These are phyloP conservation scores for Clarias platycephalus DNA, from an alignment of 2,797 vertebrate species.

Conservation along the genomic window DNA sequence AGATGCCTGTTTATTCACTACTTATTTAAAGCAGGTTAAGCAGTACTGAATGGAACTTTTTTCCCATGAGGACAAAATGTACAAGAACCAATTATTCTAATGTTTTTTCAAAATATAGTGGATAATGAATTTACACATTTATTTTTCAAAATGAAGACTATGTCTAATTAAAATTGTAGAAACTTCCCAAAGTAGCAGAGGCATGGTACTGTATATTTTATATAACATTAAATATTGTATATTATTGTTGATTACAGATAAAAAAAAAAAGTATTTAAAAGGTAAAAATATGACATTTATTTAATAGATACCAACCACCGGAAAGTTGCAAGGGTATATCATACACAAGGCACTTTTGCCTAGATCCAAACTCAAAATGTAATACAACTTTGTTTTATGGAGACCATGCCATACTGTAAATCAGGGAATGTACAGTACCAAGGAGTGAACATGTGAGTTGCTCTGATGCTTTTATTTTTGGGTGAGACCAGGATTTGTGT, in stretches of 20 bases:
- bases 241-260: neutral
- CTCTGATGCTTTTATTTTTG: neutral
- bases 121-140: neutral
- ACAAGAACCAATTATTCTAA: too few species aligned
- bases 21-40: neutral
- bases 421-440: neutral
- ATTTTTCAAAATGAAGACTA: neutral
- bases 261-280: neutral
- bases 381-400: neutral
- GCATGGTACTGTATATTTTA: neutral
- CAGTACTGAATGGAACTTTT: neutral
- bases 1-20: conserved; percentile 37
- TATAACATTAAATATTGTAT: neutral
- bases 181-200: neutral
- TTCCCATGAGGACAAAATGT: neutral
- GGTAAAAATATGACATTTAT: neutral
- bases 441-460: neutral
- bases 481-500: neutral
- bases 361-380: too few species aligned
- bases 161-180: neutral
- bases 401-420: neutral
- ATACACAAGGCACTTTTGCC: neutral
- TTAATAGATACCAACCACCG: neutral
- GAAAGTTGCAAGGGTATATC: neutral
- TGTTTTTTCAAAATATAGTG: too few species aligned